Evolutionary conservation across 37 sponge, comb jelly and placozoan species (phyloP).

Genomic region (Corticium candelabrum): DNA sequence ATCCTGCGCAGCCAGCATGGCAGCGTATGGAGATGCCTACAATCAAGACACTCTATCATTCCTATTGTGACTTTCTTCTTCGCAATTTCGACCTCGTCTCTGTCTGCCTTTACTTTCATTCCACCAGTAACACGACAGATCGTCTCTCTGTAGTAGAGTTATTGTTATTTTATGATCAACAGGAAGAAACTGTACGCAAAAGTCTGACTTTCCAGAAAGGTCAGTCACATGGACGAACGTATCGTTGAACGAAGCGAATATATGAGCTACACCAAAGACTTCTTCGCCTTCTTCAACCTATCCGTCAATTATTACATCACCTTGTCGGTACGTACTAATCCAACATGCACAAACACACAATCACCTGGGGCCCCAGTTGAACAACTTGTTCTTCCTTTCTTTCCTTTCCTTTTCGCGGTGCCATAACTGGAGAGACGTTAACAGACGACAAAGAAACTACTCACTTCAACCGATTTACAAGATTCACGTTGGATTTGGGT

Average conservation of each 20-base stretch:
- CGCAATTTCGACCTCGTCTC: conserved; percentile 74
- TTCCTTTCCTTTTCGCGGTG: conserved; percentile 72
- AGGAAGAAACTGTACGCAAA: background rate
- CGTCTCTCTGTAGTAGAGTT: conserved; percentile 63
- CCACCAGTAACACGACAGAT: conserved; percentile 97
- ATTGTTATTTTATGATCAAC: too few relatives aligned
- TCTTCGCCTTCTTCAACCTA: conserved; percentile 72
- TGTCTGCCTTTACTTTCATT: conserved; percentile 99
- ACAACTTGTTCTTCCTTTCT: conserved; percentile 78
- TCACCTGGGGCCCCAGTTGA: conserved; percentile 80
- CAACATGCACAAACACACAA: conserved; percentile 90
- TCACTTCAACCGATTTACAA: too few relatives aligned
- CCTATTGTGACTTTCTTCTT: background rate
- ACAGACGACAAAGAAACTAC: too few relatives aligned
- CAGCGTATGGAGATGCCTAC: conserved; percentile 96
- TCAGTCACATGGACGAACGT: conserved; percentile 99
- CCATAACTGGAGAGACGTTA: conserved; percentile 38
- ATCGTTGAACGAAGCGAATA: conserved; percentile 99
- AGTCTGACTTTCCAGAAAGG: conserved; percentile 79
- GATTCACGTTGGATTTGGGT: too few relatives aligned
- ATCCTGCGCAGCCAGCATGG: conserved; percentile 99
- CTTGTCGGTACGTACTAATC: conserved; percentile 89
- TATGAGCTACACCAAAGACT: conserved; percentile 98
- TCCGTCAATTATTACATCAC: background rate
- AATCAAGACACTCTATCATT: background rate